Evolutionary conservation across 2,113 vertebrate species (phyloP).

Genomic region (Rostratula benghalensis): DNA sequence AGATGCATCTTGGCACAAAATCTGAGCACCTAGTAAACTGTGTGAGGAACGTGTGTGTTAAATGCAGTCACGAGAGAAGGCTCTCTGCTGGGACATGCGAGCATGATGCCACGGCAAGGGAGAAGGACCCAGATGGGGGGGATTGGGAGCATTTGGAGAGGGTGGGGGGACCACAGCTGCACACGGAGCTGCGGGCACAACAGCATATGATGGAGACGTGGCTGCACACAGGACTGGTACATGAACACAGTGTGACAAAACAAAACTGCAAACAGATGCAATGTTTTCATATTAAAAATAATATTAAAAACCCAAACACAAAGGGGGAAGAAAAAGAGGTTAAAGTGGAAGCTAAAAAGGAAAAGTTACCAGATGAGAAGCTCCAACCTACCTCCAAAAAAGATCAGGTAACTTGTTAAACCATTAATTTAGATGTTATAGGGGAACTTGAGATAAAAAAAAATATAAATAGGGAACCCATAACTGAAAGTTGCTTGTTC

Average conservation of each 20-base stretch:
- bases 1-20: background rate
- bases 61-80: background rate
- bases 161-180: background rate
- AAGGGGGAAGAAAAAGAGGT: slow-evolving; percentile 81
- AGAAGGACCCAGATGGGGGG: background rate
- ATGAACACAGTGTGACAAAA: slow-evolving; percentile 17
- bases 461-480: background rate
- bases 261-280: background rate
- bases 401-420: slow-evolving; percentile 76
- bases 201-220: background rate
- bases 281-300: slow-evolving; percentile 37
- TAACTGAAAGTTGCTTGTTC: background rate
- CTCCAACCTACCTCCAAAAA: slow-evolving; percentile 64
- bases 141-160: background rate
- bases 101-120: background rate
- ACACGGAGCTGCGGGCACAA: background rate
- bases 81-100: background rate
- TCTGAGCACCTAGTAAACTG: background rate
- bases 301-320: slow-evolving; percentile 30
- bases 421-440: background rate
- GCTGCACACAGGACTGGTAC: background rate
- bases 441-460: background rate
- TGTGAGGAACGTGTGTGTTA: background rate
- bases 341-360: slow-evolving; percentile 75
- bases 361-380: slow-evolving; percentile 74